Conservation (phyloP, 2,113 vertebrate species). For the Aspidoscelis tigris region DNA sequence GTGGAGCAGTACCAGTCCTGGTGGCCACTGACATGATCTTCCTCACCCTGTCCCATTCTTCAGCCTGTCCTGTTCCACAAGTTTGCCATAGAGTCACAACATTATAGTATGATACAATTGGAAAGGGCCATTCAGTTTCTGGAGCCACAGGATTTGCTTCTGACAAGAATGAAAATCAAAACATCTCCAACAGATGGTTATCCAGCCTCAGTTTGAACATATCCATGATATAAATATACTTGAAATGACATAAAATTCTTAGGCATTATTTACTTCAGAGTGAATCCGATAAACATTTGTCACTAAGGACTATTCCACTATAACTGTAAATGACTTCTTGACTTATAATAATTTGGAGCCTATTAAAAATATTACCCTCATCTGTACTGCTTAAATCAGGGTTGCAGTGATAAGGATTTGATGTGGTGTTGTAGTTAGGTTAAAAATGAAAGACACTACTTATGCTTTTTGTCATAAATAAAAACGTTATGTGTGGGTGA, state of each 20-base stretch:
- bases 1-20: too few species aligned
- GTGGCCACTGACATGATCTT: too few species aligned
- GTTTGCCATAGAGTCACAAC: too few species aligned
- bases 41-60: too few species aligned
- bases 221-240: too few species aligned
- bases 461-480: slow-evolving; percentile 40
- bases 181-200: too few species aligned
- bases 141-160: too few species aligned
- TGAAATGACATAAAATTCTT: neutral
- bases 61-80: too few species aligned
- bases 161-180: too few species aligned
- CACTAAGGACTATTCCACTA: neutral
- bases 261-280: neutral
- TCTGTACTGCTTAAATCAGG: slow-evolving; percentile 52
- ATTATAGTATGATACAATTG: too few species aligned
- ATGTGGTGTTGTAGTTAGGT: slow-evolving; percentile 54
- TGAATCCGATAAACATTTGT: neutral
- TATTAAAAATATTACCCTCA: slow-evolving; percentile 40
- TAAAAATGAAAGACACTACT: slow-evolving; percentile 46
- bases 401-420: slow-evolving; percentile 40
- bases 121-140: too few species aligned
- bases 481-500: slow-evolving; percentile 28
- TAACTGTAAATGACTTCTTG: neutral
- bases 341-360: slow-evolving; percentile 9
- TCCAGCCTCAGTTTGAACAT: too few species aligned